Base-by-base conservation (phyloP, 2,888 invertebrate genomes). In the Augochlorella aurata region DNA sequence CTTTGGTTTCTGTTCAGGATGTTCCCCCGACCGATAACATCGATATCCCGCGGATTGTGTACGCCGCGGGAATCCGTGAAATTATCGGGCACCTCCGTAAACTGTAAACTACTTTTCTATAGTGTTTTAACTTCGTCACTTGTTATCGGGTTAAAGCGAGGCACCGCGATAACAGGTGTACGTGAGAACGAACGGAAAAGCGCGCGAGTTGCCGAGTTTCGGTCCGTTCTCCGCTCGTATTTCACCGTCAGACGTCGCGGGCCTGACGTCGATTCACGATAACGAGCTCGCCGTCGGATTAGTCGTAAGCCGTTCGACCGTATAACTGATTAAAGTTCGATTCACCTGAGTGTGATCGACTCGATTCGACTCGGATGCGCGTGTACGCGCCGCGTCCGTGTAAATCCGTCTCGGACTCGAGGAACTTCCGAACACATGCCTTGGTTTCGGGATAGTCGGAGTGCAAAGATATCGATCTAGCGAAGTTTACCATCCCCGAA, bases 241-340 rank as follows among this genome's bases (percentile, higher is more conserved):
- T 71, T 61, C 61, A 14, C 61, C 29, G 72, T 49, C 47, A 72
- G 58, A 76, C 72, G 72, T 65, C 68, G 58, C 72, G 69, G 67
- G 68, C 72, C 83, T 66, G 75, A 47, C 68, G 72, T 54, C 72
- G 66, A 74, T 54, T 74, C 52, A 67, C 74, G 74, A 74, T 74
- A 74, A 66, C 50, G 52, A 65, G 63, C 54, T 21, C 73, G 58
- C 50, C 63, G 68, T 29, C 45, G 67, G 77, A 77, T 74, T 77
- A 77, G 72, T 73, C 45, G 68, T 45, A 50, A 77, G 74, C 54
- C 69, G 71, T 70, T 81, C 72, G 70, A 74, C 70, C 75, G 67
- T 81, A 73, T 72, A 76, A 76, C 73, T 67, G 81, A 85, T 81
- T 81, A 74, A 75, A 80, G 63, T 58, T 80, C 77, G 85, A 81